Evolutionary conservation across 1,140 invertebrate genomes (phyloP).

Genomic region (Coptotermes formosanus): DNA sequence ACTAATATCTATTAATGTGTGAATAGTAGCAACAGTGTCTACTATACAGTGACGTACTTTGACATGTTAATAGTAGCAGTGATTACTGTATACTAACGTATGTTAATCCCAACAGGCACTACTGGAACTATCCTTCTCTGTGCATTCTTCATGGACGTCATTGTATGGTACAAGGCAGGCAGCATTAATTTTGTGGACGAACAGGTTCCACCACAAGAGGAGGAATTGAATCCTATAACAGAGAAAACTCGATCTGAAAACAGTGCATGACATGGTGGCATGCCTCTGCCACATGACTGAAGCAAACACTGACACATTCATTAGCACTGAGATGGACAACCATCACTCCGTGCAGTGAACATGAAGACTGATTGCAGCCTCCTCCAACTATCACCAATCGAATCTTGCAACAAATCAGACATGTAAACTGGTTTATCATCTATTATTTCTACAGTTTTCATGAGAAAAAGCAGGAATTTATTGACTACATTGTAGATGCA

Average conservation of each 20-base stretch:
- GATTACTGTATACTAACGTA: no score
- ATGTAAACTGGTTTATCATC: not conserved
- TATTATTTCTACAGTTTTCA: not conserved
- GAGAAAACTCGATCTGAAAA: conserved; percentile 30
- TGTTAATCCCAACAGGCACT: conserved; percentile 57
- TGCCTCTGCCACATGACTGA: conserved; percentile 11
- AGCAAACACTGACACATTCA: not conserved
- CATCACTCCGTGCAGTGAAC: not conserved
- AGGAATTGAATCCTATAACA: conserved; percentile 26
- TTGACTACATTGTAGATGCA: not conserved
- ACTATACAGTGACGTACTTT: no score
- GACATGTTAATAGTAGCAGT: no score
- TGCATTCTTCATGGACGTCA: conserved; percentile 77
- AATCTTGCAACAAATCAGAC: not conserved
- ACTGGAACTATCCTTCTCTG: conserved; percentile 77
- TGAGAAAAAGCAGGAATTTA: not conserved
- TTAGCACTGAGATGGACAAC: not conserved
- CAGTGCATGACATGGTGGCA: conserved; percentile 29
- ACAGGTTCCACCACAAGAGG: conserved; percentile 46
- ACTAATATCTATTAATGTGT: no score
- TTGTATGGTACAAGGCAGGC: conserved; percentile 79
- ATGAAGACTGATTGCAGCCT: not conserved
- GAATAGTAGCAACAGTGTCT: no score
- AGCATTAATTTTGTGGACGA: conserved; percentile 70
- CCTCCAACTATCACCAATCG: not conserved